Base-by-base conservation (phyloP, 2,113 vertebrate genomes). In the Elephantulus edwardii region DNA sequence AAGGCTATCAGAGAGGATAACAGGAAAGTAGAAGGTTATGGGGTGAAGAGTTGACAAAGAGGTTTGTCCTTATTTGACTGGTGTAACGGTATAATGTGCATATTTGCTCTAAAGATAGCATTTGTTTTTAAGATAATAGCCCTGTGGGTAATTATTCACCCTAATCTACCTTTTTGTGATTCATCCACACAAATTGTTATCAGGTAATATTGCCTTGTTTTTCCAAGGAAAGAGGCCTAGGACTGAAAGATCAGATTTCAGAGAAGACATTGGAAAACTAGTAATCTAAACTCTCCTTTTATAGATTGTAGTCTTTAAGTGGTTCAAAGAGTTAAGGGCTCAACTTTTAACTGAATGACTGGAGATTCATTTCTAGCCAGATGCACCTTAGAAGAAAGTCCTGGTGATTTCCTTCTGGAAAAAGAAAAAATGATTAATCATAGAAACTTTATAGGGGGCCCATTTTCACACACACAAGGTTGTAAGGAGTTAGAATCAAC, bases 181-280 rank as follows among this genome's bases (percentile, higher is more conserved):
- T 64, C 62, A 64, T 6, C 14, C 62, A 16, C n/a, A 64, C 33
- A 64, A 64, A 64, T 64, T 16, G 62, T 28, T 26, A 6, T 64
- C n/a, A 14, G 30, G 13, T 80, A 33, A 60, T 52, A 17, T 30
- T 78, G 24, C 30, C 26, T 33, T 87, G 19, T 8, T 38, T 76
- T 13, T 87, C 83, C 13, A 83, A 24, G 38, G 19, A 85, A 30
- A 38, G 20, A 54, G 42, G 79, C n/a, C 92, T 56, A 76, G 40
- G 82, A 60, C 10, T 68, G 33, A 38, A 46, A 79, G 71, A 78
- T 58, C 26, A 74, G 86, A 79, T 7, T 30, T 26, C 79, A 62
- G 44, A 64, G 71, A 42, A 88, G 64, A 33, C 28, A 48, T 78
- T 91, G 83, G n/a, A 71, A 83, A 60, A 19, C 42, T 68, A n/a